Evolutionary conservation across 2,888 invertebrate species (phyloP).

Genomic region (Orthosia gothica): DNA sequence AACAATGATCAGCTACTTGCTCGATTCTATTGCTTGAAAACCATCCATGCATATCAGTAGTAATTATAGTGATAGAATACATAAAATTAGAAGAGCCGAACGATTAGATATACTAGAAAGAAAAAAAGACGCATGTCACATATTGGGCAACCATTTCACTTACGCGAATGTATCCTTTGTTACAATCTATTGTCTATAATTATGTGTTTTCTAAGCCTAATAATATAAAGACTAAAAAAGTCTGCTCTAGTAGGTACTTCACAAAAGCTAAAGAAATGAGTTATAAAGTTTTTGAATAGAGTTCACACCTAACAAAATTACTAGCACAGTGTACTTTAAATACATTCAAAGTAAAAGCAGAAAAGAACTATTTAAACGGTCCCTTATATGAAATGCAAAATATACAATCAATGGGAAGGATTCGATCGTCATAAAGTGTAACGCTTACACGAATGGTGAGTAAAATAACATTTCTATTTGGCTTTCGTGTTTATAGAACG

Average conservation of each 20-base stretch:
- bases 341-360: slow-evolving; percentile 17
- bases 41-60: no score
- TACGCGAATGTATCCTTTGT: no score
- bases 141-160: no score
- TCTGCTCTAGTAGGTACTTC: neutral
- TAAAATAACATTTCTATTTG: slow-evolving; percentile 57
- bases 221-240: neutral
- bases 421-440: slow-evolving; percentile 60
- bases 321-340: neutral
- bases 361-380: slow-evolving; percentile 39
- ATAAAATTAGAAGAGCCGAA: no score
- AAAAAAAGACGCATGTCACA: no score
- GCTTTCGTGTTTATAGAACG: slow-evolving; percentile 24
- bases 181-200: no score
- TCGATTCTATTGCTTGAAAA: no score
- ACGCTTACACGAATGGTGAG: slow-evolving; percentile 25
- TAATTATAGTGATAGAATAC: no score
- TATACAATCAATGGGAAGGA: slow-evolving; percentile 48
- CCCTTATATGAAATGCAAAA: slow-evolving; percentile 47
- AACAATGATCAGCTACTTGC: no score
- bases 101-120: no score
- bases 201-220: neutral
- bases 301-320: neutral
- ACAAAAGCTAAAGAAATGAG: neutral
- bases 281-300: neutral